Percentiles rank a stretch among this genome's conserved stretches.
Conservation (phyloP, 2,113 vertebrate species). For the Tragulus kanchil region DNA sequence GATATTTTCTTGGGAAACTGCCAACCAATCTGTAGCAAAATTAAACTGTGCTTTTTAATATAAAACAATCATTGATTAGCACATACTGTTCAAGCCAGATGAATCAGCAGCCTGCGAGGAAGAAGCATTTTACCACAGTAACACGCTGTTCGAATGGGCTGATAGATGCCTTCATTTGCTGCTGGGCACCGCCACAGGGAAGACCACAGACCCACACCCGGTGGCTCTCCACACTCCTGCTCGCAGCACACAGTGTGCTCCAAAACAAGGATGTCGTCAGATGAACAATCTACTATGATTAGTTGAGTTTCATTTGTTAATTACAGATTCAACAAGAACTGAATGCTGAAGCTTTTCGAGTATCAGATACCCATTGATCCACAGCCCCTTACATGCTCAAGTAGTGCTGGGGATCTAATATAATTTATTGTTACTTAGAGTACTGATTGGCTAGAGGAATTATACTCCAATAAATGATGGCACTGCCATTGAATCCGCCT, state of each 20-base stretch:
- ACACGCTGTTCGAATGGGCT: constrained; percentile 59
- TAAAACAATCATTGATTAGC: constrained; percentile 80
- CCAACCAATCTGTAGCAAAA: constrained; percentile 64
- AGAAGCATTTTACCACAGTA: constrained; percentile 70
- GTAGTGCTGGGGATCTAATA: constrained; percentile 55
- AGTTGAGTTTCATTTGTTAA: constrained; percentile 81
- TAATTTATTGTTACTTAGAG: constrained; percentile 78
- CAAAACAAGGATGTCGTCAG: constrained; percentile 78
- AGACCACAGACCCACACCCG: constrained; percentile 46
- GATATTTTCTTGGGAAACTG: constrained; percentile 63
- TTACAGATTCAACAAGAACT: constrained; percentile 79
- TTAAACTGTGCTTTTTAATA: constrained; percentile 74
- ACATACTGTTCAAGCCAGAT: constrained; percentile 72
- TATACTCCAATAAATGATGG: constrained; percentile 81
- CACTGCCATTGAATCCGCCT: constrained; percentile 70
- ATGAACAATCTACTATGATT: constrained; percentile 81
- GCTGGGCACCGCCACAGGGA: constrained; percentile 67
- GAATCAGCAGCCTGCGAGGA: constrained; percentile 75
- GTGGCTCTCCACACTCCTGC: constrained; percentile 66
- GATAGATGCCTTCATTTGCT: constrained; percentile 80
- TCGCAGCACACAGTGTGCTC: constrained; percentile 58
- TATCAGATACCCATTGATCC: constrained; percentile 69
- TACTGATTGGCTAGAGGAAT: constrained; percentile 77
- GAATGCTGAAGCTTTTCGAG: background rate
- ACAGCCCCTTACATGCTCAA: constrained; percentile 57